Evolutionary conservation across 2,113 vertebrate genomes (phyloP).

Genomic region (Hippopotamus amphibius): DNA sequence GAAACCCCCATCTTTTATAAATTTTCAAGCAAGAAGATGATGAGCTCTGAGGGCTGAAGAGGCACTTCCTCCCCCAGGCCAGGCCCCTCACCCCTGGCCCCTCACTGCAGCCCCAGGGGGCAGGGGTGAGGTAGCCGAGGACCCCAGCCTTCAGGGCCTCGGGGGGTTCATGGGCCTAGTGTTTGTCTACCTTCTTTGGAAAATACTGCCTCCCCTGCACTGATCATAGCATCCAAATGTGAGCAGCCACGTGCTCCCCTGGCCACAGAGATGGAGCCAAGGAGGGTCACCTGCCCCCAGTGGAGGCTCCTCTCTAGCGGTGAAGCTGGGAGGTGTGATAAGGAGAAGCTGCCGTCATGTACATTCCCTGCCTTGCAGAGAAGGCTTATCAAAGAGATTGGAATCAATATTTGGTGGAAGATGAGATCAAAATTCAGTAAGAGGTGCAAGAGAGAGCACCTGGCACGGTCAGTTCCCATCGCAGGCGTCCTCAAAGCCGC

Average conservation of each 20-base stretch:
- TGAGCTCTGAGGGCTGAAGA: not conserved
- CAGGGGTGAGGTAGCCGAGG: not conserved
- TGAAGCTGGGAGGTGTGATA: not conserved
- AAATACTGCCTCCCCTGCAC: not conserved
- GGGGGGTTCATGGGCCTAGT: rapidly evolving
- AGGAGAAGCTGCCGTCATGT: not conserved
- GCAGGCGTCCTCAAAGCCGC: not conserved
- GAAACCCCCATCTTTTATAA: not conserved
- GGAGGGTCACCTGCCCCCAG: not conserved
- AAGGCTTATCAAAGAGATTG: not conserved
- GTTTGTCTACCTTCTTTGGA: not conserved
- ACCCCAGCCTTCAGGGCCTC: not conserved
- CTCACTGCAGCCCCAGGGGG: not conserved
- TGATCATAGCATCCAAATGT: not conserved
- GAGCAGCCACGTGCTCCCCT: not conserved
- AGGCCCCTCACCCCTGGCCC: not conserved
- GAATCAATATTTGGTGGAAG: not conserved
- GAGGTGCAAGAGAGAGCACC: not conserved
- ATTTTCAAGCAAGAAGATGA: not conserved
- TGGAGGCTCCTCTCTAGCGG: not conserved
- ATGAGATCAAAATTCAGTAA: not conserved
- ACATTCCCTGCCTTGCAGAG: not conserved
- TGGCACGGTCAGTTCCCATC: no score
- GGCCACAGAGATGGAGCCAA: rapidly evolving
- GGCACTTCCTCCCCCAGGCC: not conserved